Percentiles rank a stretch among this genome's conserved stretches.
phyloP scores from a whole-genome alignment of 2,113 vertebrate genomes.

The Dromaius novaehollandiae region DNA sequence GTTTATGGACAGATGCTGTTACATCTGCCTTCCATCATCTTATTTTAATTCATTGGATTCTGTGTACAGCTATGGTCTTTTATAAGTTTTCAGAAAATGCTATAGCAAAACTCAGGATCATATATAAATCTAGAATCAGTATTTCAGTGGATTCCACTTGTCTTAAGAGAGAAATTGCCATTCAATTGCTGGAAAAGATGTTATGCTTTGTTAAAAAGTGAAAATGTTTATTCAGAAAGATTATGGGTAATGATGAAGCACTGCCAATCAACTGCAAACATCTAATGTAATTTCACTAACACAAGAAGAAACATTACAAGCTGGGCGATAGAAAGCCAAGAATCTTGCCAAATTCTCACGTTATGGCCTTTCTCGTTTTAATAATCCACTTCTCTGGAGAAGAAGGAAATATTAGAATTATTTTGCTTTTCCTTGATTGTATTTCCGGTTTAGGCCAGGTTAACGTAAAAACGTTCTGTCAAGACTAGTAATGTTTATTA shows the following conservation, averaged over 20 bases:
- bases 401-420: no score
- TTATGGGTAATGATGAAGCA: neutral
- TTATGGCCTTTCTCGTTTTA: no score
- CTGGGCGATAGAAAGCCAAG: neutral
- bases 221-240: constrained; percentile 20
- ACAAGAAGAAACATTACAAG: neutral
- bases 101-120: neutral
- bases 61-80: neutral
- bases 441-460: no score
- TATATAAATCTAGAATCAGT: neutral
- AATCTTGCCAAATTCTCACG: neutral
- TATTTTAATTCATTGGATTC: neutral
- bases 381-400: no score
- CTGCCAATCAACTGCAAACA: neutral
- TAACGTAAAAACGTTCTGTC: no score
- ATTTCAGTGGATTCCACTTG: neutral
- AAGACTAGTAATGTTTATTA: no score
- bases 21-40: neutral
- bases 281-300: neutral
- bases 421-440: no score
- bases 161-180: neutral
- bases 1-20: neutral
- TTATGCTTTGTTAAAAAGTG: neutral
- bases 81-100: neutral
- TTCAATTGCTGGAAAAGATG: neutral